Evolutionary conservation across 2,113 vertebrate genomes (phyloP), one percentile per base, ranked within the genome.

Genomic region (Amblyopsis rosae): DNA sequence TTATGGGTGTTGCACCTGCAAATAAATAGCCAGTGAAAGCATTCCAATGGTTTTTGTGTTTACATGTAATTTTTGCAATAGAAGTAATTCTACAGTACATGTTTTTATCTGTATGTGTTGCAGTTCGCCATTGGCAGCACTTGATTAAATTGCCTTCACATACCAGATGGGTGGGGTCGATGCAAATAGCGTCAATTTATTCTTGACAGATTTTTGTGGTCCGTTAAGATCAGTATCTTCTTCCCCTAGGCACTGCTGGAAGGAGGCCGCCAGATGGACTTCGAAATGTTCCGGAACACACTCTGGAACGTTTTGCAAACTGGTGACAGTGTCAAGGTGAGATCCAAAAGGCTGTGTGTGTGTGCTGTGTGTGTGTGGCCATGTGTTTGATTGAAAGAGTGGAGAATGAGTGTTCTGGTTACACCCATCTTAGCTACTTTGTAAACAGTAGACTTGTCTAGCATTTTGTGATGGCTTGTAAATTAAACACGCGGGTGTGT

Each of bases 321-420:
- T 33, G 86, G 79, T 32, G 77, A 85, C 76, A 70, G 61, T 1
- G 55, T 89, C 56, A 90, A 89, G 85, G 90, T 89, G 71, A 86
- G 84, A 41, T 10, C 4, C 41, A 12, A 62, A 35, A 9, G 47
- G 53, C 60, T 60, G 50, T 6, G 47, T 69, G 49, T 49, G 16
- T 59, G 7, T 41, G 35, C 35, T 5, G 35, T 41, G 6, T 41
- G 35, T 41, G 35, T 41, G 35, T 41, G 35, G 4, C 35, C 7
- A 7, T 41, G 35, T 41, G 35, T 41, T 41, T 41, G 35, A 41
- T 41, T 41, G 35, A 41, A 41, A 41, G 35, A 6, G 35, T 41
- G 35, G 35, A 41, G 35, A 41, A 5, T 0, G 35, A 41, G 7
- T 41, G 4, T 41, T 41, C 35, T 41, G 35, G 4, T 8, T 41